phyloP scores from a whole-genome alignment of 2,888 invertebrate species.

The Rugalucina vietnamica region DNA sequence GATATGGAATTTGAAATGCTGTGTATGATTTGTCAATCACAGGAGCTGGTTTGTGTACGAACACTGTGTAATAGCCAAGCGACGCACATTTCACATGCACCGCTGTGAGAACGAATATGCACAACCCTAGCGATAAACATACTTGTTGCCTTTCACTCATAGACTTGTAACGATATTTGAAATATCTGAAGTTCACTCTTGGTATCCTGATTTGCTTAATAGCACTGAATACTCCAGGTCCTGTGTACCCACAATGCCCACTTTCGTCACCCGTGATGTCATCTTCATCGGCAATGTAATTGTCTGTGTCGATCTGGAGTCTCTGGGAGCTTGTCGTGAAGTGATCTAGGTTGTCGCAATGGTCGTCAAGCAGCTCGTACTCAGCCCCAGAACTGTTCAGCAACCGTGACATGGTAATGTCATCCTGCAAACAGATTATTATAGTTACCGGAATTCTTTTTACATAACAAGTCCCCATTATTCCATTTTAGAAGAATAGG shows the following conservation, averaged over 20 bases:
- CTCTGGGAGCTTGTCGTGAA: background rate
- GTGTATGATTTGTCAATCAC: slow-evolving; percentile 79
- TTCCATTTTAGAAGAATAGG: too few relatives aligned
- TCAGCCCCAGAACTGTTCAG: background rate
- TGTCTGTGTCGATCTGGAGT: background rate
- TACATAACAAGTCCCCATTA: too few relatives aligned
- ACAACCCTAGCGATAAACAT: slow-evolving; percentile 45
- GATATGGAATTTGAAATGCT: slow-evolving; percentile 80
- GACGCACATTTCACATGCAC: slow-evolving; percentile 58
- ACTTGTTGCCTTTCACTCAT: background rate
- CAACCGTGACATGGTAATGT: background rate
- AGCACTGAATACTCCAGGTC: background rate
- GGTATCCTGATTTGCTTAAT: background rate
- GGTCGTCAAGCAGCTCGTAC: slow-evolving; percentile 2
- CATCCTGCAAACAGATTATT: background rate
- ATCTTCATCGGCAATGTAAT: background rate
- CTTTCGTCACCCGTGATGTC: background rate
- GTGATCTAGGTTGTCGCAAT: background rate
- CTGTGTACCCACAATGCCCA: too few relatives aligned
- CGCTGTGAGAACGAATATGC: slow-evolving; percentile 55
- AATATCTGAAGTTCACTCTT: background rate
- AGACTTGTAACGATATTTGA: background rate
- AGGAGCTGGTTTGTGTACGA: slow-evolving; percentile 68
- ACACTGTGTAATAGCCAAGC: slow-evolving; percentile 70
- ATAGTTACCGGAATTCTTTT: too few relatives aligned